Base-by-base conservation (phyloP, 2,797 vertebrate species). In the Chaenodraco wilsoni region DNA sequence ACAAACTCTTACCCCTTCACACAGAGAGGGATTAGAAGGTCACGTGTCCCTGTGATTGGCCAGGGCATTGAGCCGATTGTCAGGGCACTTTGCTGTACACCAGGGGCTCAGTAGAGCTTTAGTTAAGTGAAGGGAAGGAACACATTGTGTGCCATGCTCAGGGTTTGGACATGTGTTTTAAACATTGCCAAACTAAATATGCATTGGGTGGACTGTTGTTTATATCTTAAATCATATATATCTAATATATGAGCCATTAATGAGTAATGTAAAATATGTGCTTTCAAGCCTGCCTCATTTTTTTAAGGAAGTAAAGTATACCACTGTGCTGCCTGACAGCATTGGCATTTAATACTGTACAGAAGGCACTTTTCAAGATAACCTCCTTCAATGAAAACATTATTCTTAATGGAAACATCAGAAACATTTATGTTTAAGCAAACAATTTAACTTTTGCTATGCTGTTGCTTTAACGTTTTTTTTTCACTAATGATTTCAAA, bases 1-100 rank as follows among this genome's bases (percentile, higher is more conserved):
- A 95, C 94, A 95, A 90, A 94, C 94, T 94, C 95, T 95, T 95
- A 92, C 93, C 92, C 93, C 94, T 93, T 93, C 94, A 94, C 93
- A 95, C 94, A 96, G 96, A 96, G 95, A 93, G 91, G 95, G 96
- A 97, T 99, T 97, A 97, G 93, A 90, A 92, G 95, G 95, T 95
- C 95, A 96, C 93, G 91, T 97, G 96, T 95, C 94, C 92, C 91
- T 95, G 94, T 96, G 95, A 97, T 97, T 96, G 95, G 95, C 93
- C 94, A 90, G 91, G 94, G 94, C 95, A 95, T 96, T 97, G 96
- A 97, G 95, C 95, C 94, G 95, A 96, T 96, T 97, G 95, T 94
- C 94, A 91, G 93, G 93, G 92, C 93, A 94, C 93, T 90, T 93
- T 94, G 86, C 94, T 94, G 92, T 95, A 95, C 94, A 94, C 93